Base-by-base conservation (phyloP, 1,140 invertebrate species). In the Phenacoccus solenopsis region DNA sequence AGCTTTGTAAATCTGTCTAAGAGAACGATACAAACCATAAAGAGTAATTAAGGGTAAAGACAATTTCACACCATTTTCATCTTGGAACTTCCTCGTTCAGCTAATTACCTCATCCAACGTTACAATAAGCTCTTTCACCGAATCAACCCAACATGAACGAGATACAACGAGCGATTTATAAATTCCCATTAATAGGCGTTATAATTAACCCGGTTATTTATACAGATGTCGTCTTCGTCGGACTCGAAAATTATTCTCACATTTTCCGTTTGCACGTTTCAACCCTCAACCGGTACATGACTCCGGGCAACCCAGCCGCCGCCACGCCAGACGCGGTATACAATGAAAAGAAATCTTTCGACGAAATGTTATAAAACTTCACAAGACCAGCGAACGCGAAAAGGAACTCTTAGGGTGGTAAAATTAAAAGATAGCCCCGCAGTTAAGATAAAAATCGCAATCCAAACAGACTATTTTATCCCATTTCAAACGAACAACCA, bases 401-500 rank as follows among this genome's bases (percentile, higher is more conserved):
- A 24, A 64, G 25, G 59, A 64, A 20, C 59, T 64, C 59, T 10
- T 64, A 64, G 59, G 59, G 59, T 64, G 59, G 59, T 64, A 64
- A 64, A 64, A 64, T 64, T 64, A 64, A 64, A 64, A 25, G 59
- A 64, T 64, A 24, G 59, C 59, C 25, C 59, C 5, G 59, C 59
- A 64, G 59, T 64, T 64, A 64, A 64, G 59, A 64, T 64, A 64
- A 64, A 27, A 64, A 64, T 64, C 59, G 20, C 10, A 64, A 64
- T 64, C 59, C 59, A 64, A 64, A 64, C 59, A 64, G 59, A 64
- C 59, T 64, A 27, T 64, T 64, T 64, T 64, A 24, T 64, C 59
- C 59, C 25, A 27, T 64, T 64, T 64, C 20, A 64, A 64, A 64
- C 9, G 25, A 64, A 64, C 22, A 64, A 64, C 25, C 22, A 64